Conservation (phyloP, 1,140 invertebrate genomes). For the Hypothenemus hampei region DNA sequence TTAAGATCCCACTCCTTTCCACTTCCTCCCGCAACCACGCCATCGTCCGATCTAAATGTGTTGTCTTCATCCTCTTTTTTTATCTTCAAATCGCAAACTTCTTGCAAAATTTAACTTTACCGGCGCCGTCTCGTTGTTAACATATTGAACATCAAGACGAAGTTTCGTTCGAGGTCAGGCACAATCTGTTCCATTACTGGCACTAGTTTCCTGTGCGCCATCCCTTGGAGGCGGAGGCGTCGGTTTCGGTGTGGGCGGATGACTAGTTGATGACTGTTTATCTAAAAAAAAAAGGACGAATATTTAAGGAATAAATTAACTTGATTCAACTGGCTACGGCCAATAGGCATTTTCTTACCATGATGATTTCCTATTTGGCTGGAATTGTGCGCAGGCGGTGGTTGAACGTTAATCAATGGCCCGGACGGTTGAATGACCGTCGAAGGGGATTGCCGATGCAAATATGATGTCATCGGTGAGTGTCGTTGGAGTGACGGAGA, state of each 20-base stretch:
- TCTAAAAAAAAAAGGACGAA: no score
- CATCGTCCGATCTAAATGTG: not conserved
- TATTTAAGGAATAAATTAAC: no score
- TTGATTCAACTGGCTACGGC: no score
- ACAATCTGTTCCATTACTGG: constrained; percentile 42
- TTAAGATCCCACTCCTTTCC: no score
- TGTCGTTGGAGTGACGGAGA: constrained; percentile 40
- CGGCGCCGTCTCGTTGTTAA: no score
- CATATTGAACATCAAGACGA: no score
- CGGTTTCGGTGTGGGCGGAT: constrained; percentile 33
- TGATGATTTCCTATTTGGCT: constrained; percentile 6
- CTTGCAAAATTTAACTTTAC: constrained; percentile 31
- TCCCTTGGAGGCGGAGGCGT: constrained; percentile 16
- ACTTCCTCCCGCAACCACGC: not conserved
- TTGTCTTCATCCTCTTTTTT: not conserved
- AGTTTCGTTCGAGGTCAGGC: constrained; percentile 40
- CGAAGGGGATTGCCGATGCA: constrained; percentile 34
- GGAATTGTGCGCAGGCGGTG: constrained; percentile 29
- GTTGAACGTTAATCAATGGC: constrained; percentile 36
- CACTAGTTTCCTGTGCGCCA: constrained; percentile 1
- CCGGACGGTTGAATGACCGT: constrained; percentile 42
- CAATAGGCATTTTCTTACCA: not conserved
- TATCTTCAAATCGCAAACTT: constrained; percentile 27
- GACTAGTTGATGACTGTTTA: not conserved
- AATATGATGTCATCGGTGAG: constrained; percentile 37